phyloP scores from a whole-genome alignment of 1,140 invertebrate species.

The Zaprionus camerounensis region DNA sequence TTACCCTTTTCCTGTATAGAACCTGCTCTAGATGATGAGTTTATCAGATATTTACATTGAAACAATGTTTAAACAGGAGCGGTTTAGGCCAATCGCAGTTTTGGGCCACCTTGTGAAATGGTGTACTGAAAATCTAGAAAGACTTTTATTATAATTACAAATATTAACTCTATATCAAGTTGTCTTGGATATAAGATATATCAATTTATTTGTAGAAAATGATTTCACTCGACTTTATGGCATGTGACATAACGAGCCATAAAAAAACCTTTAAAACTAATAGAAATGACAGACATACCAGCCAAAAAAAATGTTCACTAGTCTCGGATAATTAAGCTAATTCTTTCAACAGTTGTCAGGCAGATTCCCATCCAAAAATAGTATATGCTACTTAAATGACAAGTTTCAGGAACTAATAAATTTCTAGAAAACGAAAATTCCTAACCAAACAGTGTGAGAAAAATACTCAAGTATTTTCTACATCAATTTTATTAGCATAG shows the following conservation, averaged over 20 bases:
- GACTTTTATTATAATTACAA: too few species aligned
- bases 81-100: neutral
- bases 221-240: neutral
- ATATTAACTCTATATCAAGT: too few species aligned
- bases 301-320: neutral
- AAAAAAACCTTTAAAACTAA: slow-evolving; percentile 1
- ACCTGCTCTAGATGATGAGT: neutral
- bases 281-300: neutral
- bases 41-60: neutral
- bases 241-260: neutral
- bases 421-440: slow-evolving; percentile 20
- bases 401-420: slow-evolving; percentile 32
- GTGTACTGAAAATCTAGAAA: too few species aligned
- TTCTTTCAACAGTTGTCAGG: neutral
- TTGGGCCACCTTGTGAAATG: neutral
- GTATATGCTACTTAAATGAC: neutral
- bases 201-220: neutral
- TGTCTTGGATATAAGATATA: neutral
- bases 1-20: neutral
- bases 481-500: slow-evolving; percentile 15
- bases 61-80: slow-evolving; percentile 2
- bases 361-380: slow-evolving; percentile 30
- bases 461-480: slow-evolving; percentile 30
- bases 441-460: slow-evolving; percentile 26
- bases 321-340: neutral